Conservation (phyloP, 2,113 vertebrate species). For the Bettongia penicillata region DNA sequence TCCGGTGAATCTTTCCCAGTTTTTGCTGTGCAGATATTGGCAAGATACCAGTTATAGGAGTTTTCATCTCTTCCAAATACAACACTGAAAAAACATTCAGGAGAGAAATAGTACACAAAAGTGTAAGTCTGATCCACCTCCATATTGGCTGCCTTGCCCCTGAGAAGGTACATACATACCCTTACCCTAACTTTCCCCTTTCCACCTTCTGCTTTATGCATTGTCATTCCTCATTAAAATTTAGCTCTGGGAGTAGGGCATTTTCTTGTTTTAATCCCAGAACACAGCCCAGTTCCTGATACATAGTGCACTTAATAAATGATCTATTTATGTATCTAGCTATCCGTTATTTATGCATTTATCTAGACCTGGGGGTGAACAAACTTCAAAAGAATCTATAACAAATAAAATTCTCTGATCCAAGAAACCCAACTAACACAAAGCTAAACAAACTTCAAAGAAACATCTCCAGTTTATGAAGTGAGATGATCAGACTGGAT, state of each 20-base stretch:
- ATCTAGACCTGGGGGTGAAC: not conserved
- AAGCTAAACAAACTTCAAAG: conserved; percentile 2
- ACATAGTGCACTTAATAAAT: not conserved
- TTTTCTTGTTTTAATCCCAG: not conserved
- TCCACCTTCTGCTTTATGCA: not conserved
- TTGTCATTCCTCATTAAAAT: not conserved
- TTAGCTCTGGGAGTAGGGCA: not conserved
- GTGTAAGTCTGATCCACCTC: not conserved
- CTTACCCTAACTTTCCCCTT: not conserved
- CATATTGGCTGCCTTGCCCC: not conserved
- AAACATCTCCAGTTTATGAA: conserved; percentile 7
- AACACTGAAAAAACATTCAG: not conserved
- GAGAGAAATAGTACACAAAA: not conserved
- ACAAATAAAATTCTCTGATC: not conserved
- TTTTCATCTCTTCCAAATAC: not conserved
- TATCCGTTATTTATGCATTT: not conserved
- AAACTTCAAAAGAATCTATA: conserved; percentile 27
- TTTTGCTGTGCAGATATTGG: not conserved
- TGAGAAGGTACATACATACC: not conserved
- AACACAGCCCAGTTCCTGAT: not conserved
- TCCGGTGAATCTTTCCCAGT: not conserved
- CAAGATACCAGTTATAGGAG: not conserved
- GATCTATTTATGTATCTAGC: not conserved
- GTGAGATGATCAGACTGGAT: not conserved
- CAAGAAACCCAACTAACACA: conserved; percentile 19